Base-by-base conservation (phyloP, 2,113 vertebrate genomes). In the Seriola dumerili region DNA sequence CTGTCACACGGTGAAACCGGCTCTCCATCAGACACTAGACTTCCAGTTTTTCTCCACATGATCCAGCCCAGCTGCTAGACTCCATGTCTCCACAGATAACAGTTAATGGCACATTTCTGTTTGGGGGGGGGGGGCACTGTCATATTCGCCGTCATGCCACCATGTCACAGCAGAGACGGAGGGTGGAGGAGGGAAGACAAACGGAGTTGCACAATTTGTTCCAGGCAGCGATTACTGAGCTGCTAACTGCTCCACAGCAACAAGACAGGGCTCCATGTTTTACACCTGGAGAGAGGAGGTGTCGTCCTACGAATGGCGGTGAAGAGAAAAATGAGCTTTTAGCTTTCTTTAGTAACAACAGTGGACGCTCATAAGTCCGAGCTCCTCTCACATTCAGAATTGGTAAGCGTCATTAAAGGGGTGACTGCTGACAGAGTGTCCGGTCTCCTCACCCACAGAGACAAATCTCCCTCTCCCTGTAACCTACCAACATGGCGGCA, bases 61-160 rank as follows among this genome's bases (percentile, higher is more conserved):
- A 83, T 66, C 57, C 48, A 52, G 5, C 67, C 62, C 55, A 23
- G 59, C 72, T 81, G 62, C 74, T 70, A 23, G 23, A 71, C 57
- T 25, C 34, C 8, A 80, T 52, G 21, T 19, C 63, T 69, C 21
- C 71, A 57, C 55, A 67, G 79, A 78, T 68, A 84, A 90, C 63
- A 54, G 44, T 55, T 74, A 57, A 80, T 63, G 55, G 54, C 77
- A 78, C 58, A 72, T 81, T 74, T 77, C 44, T 55, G 67, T 75
- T 32, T 0, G 29, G 25, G 25, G 76, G 9, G 25, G 42, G 58
- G 69, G 32, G 40, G 34, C 57, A 38, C 80, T 86, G 84, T 86
- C 85, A 81, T 11, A 70, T 58, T 46, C 42, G 42, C 64, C 74
- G 40, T 82, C 55, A 77, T 32, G 25, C 71, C 36, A 42, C 63